phyloP scores from a whole-genome alignment of 2,888 invertebrate species.

The Periphyllus acericola region DNA sequence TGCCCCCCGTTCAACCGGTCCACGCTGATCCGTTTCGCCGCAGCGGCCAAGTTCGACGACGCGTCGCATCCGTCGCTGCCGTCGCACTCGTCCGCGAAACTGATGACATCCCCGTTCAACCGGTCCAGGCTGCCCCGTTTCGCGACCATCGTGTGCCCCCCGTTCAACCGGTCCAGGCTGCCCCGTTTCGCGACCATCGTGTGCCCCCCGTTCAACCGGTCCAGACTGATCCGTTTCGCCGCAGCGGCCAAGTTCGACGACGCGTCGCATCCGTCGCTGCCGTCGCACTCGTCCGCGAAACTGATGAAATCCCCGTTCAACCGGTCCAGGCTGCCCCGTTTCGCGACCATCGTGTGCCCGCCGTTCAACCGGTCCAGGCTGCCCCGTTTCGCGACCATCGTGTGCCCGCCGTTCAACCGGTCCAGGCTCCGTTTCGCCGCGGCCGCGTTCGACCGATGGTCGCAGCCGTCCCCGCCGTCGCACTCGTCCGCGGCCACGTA shows the following conservation, averaged over 20 bases:
- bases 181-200: too few relatives aligned
- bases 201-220: too few relatives aligned
- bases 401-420: background rate
- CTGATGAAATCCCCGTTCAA: background rate
- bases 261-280: background rate
- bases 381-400: background rate
- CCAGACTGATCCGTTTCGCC: too few relatives aligned
- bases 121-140: too few relatives aligned
- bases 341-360: background rate
- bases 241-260: too few relatives aligned
- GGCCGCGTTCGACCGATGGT: background rate
- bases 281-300: background rate
- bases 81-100: background rate
- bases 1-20: too few relatives aligned
- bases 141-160: too few relatives aligned
- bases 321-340: background rate
- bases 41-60: too few relatives aligned
- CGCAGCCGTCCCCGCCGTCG: background rate
- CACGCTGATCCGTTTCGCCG: too few relatives aligned
- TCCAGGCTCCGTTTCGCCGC: background rate
- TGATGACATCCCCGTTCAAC: background rate
- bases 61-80: too few relatives aligned
- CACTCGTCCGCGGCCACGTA: background rate
- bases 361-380: slow-evolving; percentile 18
- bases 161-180: too few relatives aligned